A percentile compares a stretch with the other conserved stretches of the same genome.
Evolutionary conservation across 2,888 invertebrate genomes (phyloP).

Genomic region (Boloria euphrosyne): DNA sequence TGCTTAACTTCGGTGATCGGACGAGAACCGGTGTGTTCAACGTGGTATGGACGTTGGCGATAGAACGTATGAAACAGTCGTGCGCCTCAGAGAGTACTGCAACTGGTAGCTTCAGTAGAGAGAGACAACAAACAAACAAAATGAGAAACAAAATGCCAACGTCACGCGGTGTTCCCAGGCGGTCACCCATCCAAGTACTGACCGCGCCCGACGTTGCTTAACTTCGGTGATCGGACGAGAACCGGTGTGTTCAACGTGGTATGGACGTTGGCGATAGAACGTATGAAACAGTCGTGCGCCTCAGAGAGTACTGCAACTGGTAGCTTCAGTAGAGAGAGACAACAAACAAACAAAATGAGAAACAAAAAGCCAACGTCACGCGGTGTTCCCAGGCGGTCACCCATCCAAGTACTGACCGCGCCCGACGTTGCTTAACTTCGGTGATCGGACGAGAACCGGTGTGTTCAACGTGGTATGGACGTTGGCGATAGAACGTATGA

Average conservation of each 20-base stretch:
- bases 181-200: slow-evolving; percentile 67
- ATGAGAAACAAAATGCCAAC: slow-evolving; percentile 28
- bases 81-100: too few species aligned
- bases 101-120: too few species aligned
- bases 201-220: slow-evolving; percentile 60
- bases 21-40: slow-evolving; percentile 44
- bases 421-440: slow-evolving; percentile 57
- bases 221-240: slow-evolving; percentile 50
- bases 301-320: too few species aligned
- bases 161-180: slow-evolving; percentile 56
- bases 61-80: too few species aligned
- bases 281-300: too few species aligned
- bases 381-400: slow-evolving; percentile 63
- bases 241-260: slow-evolving; percentile 38
- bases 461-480: slow-evolving; percentile 29
- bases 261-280: too few species aligned
- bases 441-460: slow-evolving; percentile 48
- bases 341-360: too few species aligned
- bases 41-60: slow-evolving; percentile 1
- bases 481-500: too few species aligned
- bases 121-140: too few species aligned
- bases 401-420: slow-evolving; percentile 65
- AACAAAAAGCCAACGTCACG: slow-evolving; percentile 35
- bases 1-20: slow-evolving; percentile 52
- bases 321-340: too few species aligned